These are phyloP conservation scores for Embidobia sp. DNA, from an alignment of 2,888 invertebrate species.

Conservation along the genomic window DNA sequence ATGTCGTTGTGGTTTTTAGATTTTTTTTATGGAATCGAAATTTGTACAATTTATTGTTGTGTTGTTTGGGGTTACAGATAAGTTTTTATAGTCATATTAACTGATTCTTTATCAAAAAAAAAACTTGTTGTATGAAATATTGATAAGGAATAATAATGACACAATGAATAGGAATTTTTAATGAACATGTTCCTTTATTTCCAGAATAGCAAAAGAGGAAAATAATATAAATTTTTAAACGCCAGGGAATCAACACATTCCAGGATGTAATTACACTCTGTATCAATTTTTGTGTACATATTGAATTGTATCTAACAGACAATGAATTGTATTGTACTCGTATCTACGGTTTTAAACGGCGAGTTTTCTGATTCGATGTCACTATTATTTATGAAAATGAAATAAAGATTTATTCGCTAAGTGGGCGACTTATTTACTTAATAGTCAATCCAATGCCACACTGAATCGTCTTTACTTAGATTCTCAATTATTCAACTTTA, in stretches of 20 bases:
- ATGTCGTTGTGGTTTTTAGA: too few species aligned
- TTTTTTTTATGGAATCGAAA: too few species aligned
- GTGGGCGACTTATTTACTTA: neutral
- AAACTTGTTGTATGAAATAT: too few species aligned
- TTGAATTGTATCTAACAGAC: constrained; percentile 57
- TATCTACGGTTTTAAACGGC: constrained; percentile 67
- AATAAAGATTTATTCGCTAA: constrained; percentile 54
- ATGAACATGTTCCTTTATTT: constrained; percentile 1
- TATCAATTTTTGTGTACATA: constrained; percentile 75
- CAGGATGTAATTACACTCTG: constrained; percentile 71
- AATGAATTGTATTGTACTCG: constrained; percentile 65
- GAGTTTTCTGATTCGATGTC: constrained; percentile 71
- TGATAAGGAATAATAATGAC: too few species aligned
- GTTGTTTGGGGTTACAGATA: too few species aligned
- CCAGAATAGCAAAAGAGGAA: constrained; percentile 78
- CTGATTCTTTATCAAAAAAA: neutral
- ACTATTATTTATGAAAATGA: constrained; percentile 66
- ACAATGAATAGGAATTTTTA: too few species aligned
- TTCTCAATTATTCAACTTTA: too few species aligned
- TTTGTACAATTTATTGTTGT: too few species aligned
- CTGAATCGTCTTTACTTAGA: too few species aligned
- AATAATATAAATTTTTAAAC: constrained; percentile 69
- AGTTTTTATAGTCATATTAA: too few species aligned
- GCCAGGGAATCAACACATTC: constrained; percentile 74
- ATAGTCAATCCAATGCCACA: neutral